Evolutionary conservation across 1,140 invertebrate species (phyloP), one percentile per base, ranked within the genome.

Genomic region (Nephila pilipes): DNA sequence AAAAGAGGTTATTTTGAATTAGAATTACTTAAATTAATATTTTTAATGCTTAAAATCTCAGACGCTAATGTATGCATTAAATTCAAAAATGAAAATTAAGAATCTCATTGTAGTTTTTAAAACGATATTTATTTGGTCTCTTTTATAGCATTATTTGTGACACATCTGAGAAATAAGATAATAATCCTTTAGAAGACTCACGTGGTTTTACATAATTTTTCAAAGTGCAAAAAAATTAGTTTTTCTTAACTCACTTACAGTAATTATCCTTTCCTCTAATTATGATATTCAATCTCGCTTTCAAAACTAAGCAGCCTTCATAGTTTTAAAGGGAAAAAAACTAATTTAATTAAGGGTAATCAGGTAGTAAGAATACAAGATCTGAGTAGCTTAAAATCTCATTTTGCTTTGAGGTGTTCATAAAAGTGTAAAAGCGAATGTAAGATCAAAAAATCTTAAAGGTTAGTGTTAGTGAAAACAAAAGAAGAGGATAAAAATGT

Each of bases 331-430:
- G 12, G 25, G 22, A 25, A 46, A 60, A 60, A 75, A 36, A 32
- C 25, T 36, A 75, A 75, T 75, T 75, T 75, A 75, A 75, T 75
- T 75, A 75, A 20, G 32, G 18, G 69, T 36, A 75, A 75, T 75
- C 69, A 75, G 29, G 18, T 25, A 36, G 12, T 18, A 29, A 36
- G 18, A 18, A 29, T 32, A 20, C 69, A 75, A 75, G 29, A 75
- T 36, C 69, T 16, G 69, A 36, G 69, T 57, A 25, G 22, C 54
- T 57, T 83, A 57, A 57, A 55, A 83, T 83, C 54, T 4, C 46
- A 83, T 83, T 83, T 54, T 54, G 81, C 46, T 83, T 83, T 25
- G 46, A 83, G 54, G 81, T 83, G 81, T 55, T 83, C 81, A 83
- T 57, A 83, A 46, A 54, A 83, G 81, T 57, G 81, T 83, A 29